Base-by-base conservation (phyloP, 2,888 invertebrate genomes). In the Amaurobius ferox region DNA sequence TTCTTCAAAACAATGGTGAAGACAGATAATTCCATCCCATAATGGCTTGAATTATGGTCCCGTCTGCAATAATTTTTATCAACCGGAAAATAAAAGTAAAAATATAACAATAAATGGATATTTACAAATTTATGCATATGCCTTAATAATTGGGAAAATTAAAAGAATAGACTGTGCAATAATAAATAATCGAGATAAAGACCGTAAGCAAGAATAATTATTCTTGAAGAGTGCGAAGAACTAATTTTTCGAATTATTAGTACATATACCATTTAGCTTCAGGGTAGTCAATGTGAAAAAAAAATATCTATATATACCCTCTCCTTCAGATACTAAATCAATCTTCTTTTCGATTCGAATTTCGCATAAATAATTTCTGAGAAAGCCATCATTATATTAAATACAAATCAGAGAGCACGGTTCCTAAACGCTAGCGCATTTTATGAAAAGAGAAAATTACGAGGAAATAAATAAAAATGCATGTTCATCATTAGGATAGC, bases 391-490 rank as follows among this genome's bases (percentile, higher is more conserved):
- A 55, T 55, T 55, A 55, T 55, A 55, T 55, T 55, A 55, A 55
- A 55, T 23, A 23, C 23, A 23, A 55, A 55, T 55, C 19, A 55
- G 13, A 55, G 5, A 23, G 19, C 23, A 55, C 11, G 13, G n/a
- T 16, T 44, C 44, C 44, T 55, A 23, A 44, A 44, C 6, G 6
- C 16, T 7, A 2, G 44, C 16, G 6, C 44, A 44, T 11, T 23
- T 3, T 23, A n/a, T 55, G 55, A 55, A 55, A 55, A 55, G 23
- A 55, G 55, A 55, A 55, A 55, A 55, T 55, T 55, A 55, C 16
- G 55, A 23, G 55, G 23, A 23, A 23, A 55, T 55, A 55, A 55
- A 55, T 55, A 55, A 55, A 55, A 55, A 55, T 55, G 44, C 55
- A 23, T 55, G 55, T 23, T 23, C 55, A 23, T 55, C 55, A 23